Base-by-base conservation (phyloP, 1,140 invertebrate species). In the Brachionus calyciflorus region DNA sequence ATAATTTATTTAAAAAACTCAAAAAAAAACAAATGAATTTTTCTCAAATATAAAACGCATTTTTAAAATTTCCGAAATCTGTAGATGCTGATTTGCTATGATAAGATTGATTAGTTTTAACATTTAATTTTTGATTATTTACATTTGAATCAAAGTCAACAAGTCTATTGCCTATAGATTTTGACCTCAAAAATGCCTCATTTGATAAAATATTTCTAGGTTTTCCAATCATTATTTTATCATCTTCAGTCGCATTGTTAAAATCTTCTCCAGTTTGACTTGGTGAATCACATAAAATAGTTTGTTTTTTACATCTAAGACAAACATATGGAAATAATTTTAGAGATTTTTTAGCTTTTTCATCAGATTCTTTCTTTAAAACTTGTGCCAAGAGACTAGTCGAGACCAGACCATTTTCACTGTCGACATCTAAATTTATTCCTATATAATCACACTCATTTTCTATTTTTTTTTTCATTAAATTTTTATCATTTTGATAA, bases 31-130 rank as follows among this genome's bases (percentile, higher is more conserved):
- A 19, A 44, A 44, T 41, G 5, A 12, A 14, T 44, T 28, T 65
- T 24, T 30, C n/a, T 63, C 17, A 65, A 19, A 65, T 44, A 24
- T 44, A 44, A 65, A 44, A 44, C 12, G 40, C 33, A 44, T 65
- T 41, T 24, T 65, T 65, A 14, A 65, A 65, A 44, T 21, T 21
- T 5, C 60, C 60, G 12, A 65, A 65, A 65, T 65, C 60, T 30
- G 60, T 65, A 21, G 60, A 65, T 44, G 60, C 37, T 9, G 33
- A 65, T 41, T 44, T 41, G 44, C 30, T 26, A 24, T 65, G 60
- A 10, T 9, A 44, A 24, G n/a, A n/a, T n/a, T n/a, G n/a, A n/a
- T 44, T 65, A 5, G 33, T 37, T 41, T 44, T 65, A 9, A 65
- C 57, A 21, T 37, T 44, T 10, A 14, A 14, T 37, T 60, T 33